Evolutionary conservation across 1,140 invertebrate genomes (phyloP).

Genomic region (Saccostrea cuccullata): DNA sequence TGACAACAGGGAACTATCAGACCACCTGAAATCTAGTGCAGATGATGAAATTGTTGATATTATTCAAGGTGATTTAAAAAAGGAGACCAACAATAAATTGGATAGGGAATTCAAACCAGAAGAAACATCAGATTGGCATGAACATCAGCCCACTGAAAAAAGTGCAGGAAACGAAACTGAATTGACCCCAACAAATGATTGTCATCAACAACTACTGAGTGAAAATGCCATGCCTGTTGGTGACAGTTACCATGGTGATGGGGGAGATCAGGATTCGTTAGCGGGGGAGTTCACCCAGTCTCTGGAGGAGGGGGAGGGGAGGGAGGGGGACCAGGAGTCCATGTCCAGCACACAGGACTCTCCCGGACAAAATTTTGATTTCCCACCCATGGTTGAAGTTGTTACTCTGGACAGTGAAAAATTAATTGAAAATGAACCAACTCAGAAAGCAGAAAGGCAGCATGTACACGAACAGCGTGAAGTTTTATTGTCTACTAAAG

Average conservation of each 20-base stretch:
- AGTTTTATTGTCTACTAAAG: not conserved
- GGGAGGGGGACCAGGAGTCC: not conserved
- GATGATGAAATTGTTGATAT: not conserved
- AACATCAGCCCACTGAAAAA: not conserved
- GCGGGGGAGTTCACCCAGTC: constrained; percentile 45
- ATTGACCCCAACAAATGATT: not conserved
- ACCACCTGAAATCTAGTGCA: not conserved
- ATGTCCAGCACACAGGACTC: constrained; percentile 46
- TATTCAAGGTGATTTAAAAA: not conserved
- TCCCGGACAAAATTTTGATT: constrained; percentile 53
- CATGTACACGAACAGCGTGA: not conserved
- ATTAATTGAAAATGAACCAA: not conserved
- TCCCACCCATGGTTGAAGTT: constrained; percentile 55
- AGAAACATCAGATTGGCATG: not conserved
- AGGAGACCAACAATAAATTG: not conserved
- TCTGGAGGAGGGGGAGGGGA: constrained; percentile 35
- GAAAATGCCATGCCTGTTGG: constrained; percentile 6
- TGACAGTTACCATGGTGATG: not conserved
- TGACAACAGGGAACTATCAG: not conserved
- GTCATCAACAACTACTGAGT: constrained; percentile 4
- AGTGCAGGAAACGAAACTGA: not conserved
- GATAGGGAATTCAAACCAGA: not conserved
- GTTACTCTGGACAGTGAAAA: not conserved
- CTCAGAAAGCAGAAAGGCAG: not conserved
- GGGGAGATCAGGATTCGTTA: constrained; percentile 47